These are phyloP conservation scores for Gymnodraco acuticeps DNA, from an alignment of 2,797 vertebrate genomes.

Conservation along the genomic window DNA sequence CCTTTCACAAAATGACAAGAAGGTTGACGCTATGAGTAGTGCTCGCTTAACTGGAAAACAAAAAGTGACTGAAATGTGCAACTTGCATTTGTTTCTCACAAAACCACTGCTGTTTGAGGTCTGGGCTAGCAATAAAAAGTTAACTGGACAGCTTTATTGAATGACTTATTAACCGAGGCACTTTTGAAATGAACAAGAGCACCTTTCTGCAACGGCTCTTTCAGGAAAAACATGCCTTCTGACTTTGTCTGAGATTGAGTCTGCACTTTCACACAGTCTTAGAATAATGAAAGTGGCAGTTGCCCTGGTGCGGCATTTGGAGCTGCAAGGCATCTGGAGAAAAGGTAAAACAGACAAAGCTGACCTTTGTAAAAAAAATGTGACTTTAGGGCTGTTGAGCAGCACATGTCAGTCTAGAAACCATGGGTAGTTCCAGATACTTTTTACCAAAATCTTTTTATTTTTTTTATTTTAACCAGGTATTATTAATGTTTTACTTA, in stretches of 20 bases:
- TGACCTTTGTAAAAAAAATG: conserved; percentile 51
- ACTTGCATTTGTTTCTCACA: conserved; percentile 44
- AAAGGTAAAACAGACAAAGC: conserved; percentile 45
- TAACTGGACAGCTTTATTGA: conserved; percentile 77
- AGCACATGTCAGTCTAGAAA: conserved; percentile 15
- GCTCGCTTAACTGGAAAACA: conserved; percentile 9
- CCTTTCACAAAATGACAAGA: conserved; percentile 14
- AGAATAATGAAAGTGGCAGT: conserved; percentile 70
- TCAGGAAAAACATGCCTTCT: conserved; percentile 38
- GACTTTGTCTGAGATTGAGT: conserved; percentile 64
- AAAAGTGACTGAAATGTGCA: conserved; percentile 43
- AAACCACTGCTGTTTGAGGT: conserved; percentile 50
- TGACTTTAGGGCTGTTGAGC: conserved; percentile 17
- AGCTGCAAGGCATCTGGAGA: conserved; percentile 56
- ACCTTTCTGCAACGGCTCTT: conserved; percentile 61
- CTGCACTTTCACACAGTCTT: conserved; percentile 55
- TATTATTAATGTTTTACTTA: neutral
- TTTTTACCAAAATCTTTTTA: neutral
- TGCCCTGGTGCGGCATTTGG: conserved; percentile 63
- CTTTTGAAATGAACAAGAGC: conserved; percentile 74
- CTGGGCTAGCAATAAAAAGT: conserved; percentile 68
- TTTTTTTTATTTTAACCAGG: neutral
- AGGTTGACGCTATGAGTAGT: conserved; percentile 12
- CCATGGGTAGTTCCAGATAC: neutral
- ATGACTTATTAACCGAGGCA: conserved; percentile 76